These are phyloP conservation scores for Baccha elongata DNA, from an alignment of 2,888 invertebrate genomes.

Conservation along the genomic window DNA sequence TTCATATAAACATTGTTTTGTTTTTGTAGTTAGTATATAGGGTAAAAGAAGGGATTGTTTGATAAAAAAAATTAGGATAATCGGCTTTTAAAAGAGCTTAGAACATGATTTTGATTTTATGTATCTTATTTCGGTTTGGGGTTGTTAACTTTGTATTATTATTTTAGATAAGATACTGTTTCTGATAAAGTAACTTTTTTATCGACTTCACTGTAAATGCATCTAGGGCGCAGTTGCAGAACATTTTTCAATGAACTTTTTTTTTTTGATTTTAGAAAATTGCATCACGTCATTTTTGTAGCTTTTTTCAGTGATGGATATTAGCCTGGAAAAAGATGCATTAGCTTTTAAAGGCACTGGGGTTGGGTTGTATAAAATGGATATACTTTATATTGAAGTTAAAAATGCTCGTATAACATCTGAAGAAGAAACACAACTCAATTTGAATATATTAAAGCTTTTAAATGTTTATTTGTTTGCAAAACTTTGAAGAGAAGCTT, in stretches of 20 bases:
- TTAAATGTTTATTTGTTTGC: neutral
- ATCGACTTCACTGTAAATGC: conserved; percentile 46
- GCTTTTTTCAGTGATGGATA: conserved; percentile 41
- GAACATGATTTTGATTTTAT: conserved; percentile 28
- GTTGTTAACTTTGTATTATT: conserved; percentile 20
- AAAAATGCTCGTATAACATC: neutral
- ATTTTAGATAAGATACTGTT: neutral
- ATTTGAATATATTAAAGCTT: neutral
- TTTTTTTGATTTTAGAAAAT: conserved; percentile 15
- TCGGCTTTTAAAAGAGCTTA: conserved; percentile 18
- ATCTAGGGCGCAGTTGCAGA: conserved; percentile 63
- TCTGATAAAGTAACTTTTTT: conserved; percentile 3
- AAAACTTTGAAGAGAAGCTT: conserved; percentile 2
- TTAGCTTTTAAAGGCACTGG: neutral
- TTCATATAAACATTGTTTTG: conserved; percentile 17
- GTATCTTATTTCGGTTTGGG: conserved; percentile 25
- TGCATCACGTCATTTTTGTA: conserved; percentile 60
- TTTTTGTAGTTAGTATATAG: neutral
- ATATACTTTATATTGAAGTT: neutral
- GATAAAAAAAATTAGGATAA: conserved; percentile 22
- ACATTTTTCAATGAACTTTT: conserved; percentile 36
- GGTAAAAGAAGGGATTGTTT: too few species aligned
- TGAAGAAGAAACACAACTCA: neutral
- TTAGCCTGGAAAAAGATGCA: neutral
- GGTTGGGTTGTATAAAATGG: too few species aligned